Base-by-base conservation (phyloP, 2,113 vertebrate species). In the Perca fluviatilis region DNA sequence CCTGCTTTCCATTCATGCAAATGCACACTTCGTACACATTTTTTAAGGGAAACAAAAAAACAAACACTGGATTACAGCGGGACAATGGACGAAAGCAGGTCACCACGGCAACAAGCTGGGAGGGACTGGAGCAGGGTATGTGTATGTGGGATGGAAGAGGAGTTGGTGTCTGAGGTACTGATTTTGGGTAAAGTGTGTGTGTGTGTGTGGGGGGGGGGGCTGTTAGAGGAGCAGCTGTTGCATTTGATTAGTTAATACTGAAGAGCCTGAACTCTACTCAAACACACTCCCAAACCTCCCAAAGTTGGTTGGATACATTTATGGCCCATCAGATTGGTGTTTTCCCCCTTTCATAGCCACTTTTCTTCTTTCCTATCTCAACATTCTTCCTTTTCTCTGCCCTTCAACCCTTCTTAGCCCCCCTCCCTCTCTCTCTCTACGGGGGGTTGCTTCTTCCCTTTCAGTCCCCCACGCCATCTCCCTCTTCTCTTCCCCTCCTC, bases 21-120 rank as follows among this genome's bases (percentile, higher is more conserved):
- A 90, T 88, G 77, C 70, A 73, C 87, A 84, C 80, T 89, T 89
- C 70, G 88, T 84, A 79, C 76, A 71, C 73, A 50, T 87, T 85
- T 82, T 90, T 89, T 74, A 27, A 81, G 76, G 36, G 30, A 83
- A 85, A 63, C 27, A 76, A 73, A 74, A 56, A 71, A 74, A 72
- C 36, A 82, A 74, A 72, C 80, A 78, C 80, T 82, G 88, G 91
- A 93, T 93, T 91, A 90, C 83, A 92, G 82, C 56, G 16, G 91
- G 91, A 95, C 93, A 94, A 93, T 91, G 83, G 90, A 58, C 72
- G 40, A 92, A 91, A 91, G 74, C 91, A 88, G 92, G 94, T 95
- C 93, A 93, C 94, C 94, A 94, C 89, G 87, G 93, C 90, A 95
- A 94, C 92, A 87, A 88, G 88, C 91, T 67, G 88, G 90, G 84